Evolutionary conservation across 2,797 vertebrate species (phyloP).

Genomic region (Bucorvus abyssinicus): DNA sequence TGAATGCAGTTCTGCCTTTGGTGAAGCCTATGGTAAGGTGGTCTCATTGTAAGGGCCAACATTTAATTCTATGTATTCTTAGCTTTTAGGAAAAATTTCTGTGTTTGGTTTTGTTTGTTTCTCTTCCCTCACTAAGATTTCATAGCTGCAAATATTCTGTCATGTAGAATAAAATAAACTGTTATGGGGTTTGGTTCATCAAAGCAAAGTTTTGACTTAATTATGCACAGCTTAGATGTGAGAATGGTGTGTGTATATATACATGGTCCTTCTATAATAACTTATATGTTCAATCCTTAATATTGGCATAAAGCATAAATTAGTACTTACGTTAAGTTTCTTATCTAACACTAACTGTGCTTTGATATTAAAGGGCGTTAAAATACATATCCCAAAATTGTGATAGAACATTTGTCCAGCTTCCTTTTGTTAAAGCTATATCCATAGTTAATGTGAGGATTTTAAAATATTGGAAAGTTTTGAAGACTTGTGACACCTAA

Average conservation of each 20-base stretch:
- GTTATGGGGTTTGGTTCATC: background rate
- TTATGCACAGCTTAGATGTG: background rate
- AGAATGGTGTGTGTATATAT: background rate
- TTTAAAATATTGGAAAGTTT: background rate
- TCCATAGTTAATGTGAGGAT: background rate
- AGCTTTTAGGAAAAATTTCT: background rate
- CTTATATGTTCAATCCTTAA: background rate
- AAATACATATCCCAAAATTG: background rate
- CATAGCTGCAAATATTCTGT: background rate
- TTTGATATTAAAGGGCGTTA: background rate
- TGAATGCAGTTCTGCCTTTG: background rate
- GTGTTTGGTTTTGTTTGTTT: background rate
- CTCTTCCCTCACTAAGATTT: background rate
- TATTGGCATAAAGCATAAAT: background rate
- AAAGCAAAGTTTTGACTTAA: background rate
- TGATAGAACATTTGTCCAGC: background rate
- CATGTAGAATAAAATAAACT: background rate
- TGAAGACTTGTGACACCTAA: background rate
- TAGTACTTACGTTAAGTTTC: background rate
- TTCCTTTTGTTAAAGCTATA: background rate
- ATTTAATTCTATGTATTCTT: background rate
- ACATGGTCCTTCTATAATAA: background rate
- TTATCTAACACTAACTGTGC: background rate
- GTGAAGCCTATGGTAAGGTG: background rate
- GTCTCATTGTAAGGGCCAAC: background rate